phyloP scores from a whole-genome alignment of 1,140 invertebrate genomes.

The Drosophila leontia region DNA sequence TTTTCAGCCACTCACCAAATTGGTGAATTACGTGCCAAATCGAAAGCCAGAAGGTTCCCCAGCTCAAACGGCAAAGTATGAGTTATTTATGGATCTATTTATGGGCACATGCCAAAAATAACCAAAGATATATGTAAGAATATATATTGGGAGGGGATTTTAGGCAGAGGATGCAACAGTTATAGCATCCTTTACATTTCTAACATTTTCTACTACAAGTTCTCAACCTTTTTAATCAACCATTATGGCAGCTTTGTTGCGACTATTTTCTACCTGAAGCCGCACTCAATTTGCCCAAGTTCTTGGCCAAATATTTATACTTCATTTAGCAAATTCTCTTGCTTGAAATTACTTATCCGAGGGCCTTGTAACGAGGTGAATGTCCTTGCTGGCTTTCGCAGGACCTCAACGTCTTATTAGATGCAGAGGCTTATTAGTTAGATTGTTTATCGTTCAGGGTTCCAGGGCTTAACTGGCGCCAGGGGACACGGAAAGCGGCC shows the following conservation, averaged over 20 bases:
- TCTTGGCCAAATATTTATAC: slow-evolving; percentile 16
- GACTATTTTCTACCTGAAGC: background rate
- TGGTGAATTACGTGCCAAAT: slow-evolving; percentile 45
- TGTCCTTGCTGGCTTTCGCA: background rate
- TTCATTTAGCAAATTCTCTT: slow-evolving; percentile 5
- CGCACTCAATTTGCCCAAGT: slow-evolving; percentile 2
- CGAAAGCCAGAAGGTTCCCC: slow-evolving; percentile 37
- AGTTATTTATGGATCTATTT: slow-evolving; percentile 40
- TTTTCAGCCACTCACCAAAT: slow-evolving; percentile 47
- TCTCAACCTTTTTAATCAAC: background rate
- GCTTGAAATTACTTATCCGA: background rate
- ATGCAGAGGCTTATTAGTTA: slow-evolving; percentile 20
- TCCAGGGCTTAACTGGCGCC: slow-evolving; percentile 19
- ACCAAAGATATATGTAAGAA: too few species aligned
- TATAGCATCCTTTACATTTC: too few species aligned
- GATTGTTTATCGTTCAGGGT: slow-evolving; percentile 32
- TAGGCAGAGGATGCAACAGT: too few species aligned
- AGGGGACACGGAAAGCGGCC: slow-evolving; percentile 2
- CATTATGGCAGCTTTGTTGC: background rate
- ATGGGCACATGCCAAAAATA: slow-evolving; percentile 11
- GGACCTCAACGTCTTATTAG: slow-evolving; percentile 10
- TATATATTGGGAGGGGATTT: too few species aligned
- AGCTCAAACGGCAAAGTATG: slow-evolving; percentile 14
- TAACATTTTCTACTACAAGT: too few species aligned
- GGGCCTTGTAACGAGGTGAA: background rate